A percentile compares a stretch with the other conserved stretches of the same genome.
Conservation (phyloP, 2,797 vertebrate genomes). For the Tokudaia tokunoshimensis region DNA sequence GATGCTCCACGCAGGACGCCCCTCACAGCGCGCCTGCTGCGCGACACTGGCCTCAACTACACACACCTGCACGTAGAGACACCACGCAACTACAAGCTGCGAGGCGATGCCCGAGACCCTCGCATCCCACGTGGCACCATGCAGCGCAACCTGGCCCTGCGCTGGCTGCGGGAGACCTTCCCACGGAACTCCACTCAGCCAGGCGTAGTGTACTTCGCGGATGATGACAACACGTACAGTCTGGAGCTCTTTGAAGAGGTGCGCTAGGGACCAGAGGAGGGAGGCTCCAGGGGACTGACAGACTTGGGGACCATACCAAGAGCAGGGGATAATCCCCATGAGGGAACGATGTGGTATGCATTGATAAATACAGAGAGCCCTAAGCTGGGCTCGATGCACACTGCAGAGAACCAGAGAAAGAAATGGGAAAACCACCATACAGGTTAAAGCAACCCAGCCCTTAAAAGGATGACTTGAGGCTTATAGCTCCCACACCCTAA, state of each 20-base stretch:
- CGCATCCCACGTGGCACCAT: slow-evolving; percentile 97
- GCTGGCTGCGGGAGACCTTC: slow-evolving; percentile 97
- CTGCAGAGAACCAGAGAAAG: neutral
- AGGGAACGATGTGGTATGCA: too few relatives aligned
- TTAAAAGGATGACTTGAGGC: neutral
- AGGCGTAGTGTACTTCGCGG: slow-evolving; percentile 96
- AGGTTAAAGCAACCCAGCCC: neutral
- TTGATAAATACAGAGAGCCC: neutral
- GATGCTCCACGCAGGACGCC: slow-evolving; percentile 95
- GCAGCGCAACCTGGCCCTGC: slow-evolving; percentile 97
- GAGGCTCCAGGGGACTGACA: neutral
- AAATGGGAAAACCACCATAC: neutral
- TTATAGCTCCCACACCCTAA: fast-evolving
- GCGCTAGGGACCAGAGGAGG: slow-evolving; percentile 57
- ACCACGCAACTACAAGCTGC: slow-evolving; percentile 97
- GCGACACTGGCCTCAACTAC: slow-evolving; percentile 97
- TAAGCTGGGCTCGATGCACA: neutral
- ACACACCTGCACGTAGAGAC: slow-evolving; percentile 99
- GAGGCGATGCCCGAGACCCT: slow-evolving; percentile 95
- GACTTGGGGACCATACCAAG: neutral
- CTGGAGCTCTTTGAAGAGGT: slow-evolving; percentile 99
- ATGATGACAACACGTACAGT: slow-evolving; percentile 98
- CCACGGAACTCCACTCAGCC: slow-evolving; percentile 94
- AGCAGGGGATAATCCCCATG: neutral
- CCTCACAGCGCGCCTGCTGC: slow-evolving; percentile 94